Percentiles rank a stretch among this genome's conserved stretches.
These are phyloP conservation scores for Xestia c-nigrum DNA, from an alignment of 2,888 invertebrate genomes.

Conservation along the genomic window DNA sequence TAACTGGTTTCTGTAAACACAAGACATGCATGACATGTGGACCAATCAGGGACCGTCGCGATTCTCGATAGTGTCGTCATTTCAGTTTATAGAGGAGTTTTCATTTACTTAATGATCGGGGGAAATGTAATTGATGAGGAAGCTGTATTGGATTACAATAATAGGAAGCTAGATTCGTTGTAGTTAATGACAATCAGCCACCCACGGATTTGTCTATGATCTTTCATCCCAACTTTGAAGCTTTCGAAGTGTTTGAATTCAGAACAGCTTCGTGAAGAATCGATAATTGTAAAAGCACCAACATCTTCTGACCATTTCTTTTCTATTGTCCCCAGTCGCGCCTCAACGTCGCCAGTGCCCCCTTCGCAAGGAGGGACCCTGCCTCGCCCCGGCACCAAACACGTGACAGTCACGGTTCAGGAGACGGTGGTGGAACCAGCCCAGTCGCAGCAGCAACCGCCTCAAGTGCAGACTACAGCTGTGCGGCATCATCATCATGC, in stretches of 20 bases:
- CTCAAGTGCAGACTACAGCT: slow-evolving; percentile 73
- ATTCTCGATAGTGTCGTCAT: slow-evolving; percentile 12
- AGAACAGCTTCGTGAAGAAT: not conserved
- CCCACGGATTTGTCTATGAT: not conserved
- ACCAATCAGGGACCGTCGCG: slow-evolving; percentile 39
- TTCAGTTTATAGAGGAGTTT: slow-evolving; percentile 31
- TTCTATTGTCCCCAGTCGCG: slow-evolving; percentile 74
- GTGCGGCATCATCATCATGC: slow-evolving; percentile 89
- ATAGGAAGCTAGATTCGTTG: not conserved
- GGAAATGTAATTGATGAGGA: slow-evolving; percentile 20
- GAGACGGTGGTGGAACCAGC: slow-evolving; percentile 89
- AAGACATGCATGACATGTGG: slow-evolving; percentile 31
- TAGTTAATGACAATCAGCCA: not conserved
- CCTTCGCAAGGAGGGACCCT: slow-evolving; percentile 79
- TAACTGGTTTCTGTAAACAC: slow-evolving; percentile 54
- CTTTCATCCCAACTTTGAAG: not conserved
- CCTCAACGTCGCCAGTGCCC: slow-evolving; percentile 82
- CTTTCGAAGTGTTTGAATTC: not conserved
- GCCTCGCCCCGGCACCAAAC: slow-evolving; percentile 90
- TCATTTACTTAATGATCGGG: slow-evolving; percentile 13
- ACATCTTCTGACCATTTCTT: not conserved
- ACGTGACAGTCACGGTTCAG: slow-evolving; percentile 90
- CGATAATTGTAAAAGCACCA: not conserved
- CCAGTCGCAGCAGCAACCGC: slow-evolving; percentile 80
- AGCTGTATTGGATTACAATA: not conserved